Evolutionary conservation across 2,113 vertebrate species (phyloP), one percentile per base, ranked within the genome.

Genomic region (Podilymbus podiceps): DNA sequence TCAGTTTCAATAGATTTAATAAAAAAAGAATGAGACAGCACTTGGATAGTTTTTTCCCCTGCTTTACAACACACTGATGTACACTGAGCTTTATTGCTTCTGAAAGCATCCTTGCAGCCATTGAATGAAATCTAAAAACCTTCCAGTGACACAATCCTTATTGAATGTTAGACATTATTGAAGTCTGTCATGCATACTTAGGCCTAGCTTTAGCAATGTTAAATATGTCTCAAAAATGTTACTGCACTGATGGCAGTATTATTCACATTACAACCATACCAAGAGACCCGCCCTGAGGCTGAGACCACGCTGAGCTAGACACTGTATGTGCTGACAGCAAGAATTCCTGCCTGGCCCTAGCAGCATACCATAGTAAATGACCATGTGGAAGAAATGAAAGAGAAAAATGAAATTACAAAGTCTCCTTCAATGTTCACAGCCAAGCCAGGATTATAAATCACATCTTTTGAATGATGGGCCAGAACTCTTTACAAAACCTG

Each of bases 31-130:
- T 6, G 19, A 63, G 38, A 16, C 15, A 55, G 53, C 9, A 1
- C 40, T 73, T n/a, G 60, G 25, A 30, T 44, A 66, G 25, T 12
- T 93, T 93, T 93, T 74, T 5, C 9, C 30, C 47, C 33, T 78
- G 52, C 56, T 85, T 92, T 58, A 71, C 52, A 68, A 27, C 14
- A 42, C 5, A 14, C n/a, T 71, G 72, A 18, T 7, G 6, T 44
- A 63, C 2, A 5, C 68, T 71, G 76, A 92, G 67, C 47, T 94
- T 86, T 75, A 83, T 83, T 86, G 47, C 79, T 92, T 86, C 88
- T 88, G 92, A 93, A 96, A 94, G 38, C 25, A 90, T 16, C 90
- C 82, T 88, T 63, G 64, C 59, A 95, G 83, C 52, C 44, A 64
- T 81, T 84, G 56, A 52, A 5, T 33, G 56, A 93, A 67, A 25